These are phyloP conservation scores for Norana najaformis DNA, from an alignment of 2,888 invertebrate genomes.

Conservation along the genomic window DNA sequence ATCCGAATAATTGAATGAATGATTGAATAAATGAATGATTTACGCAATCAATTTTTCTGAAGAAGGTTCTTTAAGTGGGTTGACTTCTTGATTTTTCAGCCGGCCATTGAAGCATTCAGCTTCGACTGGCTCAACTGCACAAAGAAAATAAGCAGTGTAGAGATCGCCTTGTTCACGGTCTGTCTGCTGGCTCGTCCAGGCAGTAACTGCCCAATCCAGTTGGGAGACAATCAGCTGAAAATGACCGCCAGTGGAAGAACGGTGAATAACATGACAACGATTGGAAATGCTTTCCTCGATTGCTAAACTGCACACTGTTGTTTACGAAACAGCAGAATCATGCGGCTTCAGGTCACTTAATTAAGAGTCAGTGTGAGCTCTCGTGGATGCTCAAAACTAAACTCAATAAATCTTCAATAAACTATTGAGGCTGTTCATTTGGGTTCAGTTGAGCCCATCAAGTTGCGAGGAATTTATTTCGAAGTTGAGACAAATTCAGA, in stretches of 20 bases:
- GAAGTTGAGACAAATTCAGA: too few species aligned
- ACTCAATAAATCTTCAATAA: background rate
- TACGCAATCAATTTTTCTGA: background rate
- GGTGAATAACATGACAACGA: constrained; percentile 31
- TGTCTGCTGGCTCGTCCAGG: constrained; percentile 81
- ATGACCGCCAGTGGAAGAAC: constrained; percentile 37
- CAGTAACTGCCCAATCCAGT: constrained; percentile 60
- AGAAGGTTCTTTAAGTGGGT: background rate
- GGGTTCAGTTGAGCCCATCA: background rate
- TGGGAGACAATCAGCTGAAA: constrained; percentile 29
- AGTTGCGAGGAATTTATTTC: background rate
- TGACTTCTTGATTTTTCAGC: background rate
- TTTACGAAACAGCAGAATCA: background rate
- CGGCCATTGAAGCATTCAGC: constrained; percentile 3
- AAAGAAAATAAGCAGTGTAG: constrained; percentile 65
- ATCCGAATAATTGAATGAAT: too few species aligned
- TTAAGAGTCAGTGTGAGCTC: background rate
- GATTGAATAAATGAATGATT: background rate
- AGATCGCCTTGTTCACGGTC: constrained; percentile 84
- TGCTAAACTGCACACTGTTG: constrained; percentile 31
- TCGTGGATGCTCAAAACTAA: background rate
- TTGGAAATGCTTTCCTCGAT: constrained; percentile 38
- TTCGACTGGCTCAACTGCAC: constrained; percentile 35
- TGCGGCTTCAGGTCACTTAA: background rate
- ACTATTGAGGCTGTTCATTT: background rate